A percentile compares a stretch with the other conserved stretches of the same genome.
Evolutionary conservation across 2,113 vertebrate genomes (phyloP).

Genomic region (Sarotherodon lohbergeri): DNA sequence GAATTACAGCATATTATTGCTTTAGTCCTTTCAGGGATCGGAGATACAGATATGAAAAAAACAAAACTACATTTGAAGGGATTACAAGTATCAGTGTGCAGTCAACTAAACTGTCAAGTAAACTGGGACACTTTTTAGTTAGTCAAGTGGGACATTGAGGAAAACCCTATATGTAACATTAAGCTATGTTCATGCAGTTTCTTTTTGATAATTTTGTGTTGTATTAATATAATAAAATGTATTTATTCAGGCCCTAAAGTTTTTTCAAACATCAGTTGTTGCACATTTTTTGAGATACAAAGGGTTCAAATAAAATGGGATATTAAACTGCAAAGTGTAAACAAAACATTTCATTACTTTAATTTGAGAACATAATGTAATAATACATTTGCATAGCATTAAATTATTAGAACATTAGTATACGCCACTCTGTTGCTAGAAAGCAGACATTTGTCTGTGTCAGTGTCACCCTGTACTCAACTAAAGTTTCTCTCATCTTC

Average conservation of each 20-base stretch:
- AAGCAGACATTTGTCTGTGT: neutral
- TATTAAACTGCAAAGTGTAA: neutral
- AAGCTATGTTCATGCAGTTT: neutral
- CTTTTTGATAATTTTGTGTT: neutral
- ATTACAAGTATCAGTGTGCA: neutral
- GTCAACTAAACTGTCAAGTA: neutral
- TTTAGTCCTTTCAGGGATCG: neutral
- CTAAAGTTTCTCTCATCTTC: neutral
- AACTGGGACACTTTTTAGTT: accelerated
- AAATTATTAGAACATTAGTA: neutral
- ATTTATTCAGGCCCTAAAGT: neutral
- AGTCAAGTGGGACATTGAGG: neutral
- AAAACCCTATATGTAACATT: neutral
- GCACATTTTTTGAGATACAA: neutral
- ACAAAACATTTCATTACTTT: neutral
- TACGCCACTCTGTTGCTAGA: neutral
- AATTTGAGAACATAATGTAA: neutral
- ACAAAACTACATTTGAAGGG: neutral
- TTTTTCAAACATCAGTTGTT: neutral
- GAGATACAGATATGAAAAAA: neutral
- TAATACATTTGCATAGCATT: neutral
- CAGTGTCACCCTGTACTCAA: neutral
- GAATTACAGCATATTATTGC: neutral
- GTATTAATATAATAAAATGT: neutral
- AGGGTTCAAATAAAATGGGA: neutral